phyloP scores from a whole-genome alignment of 1,140 invertebrate species.

The Drosophila kohkoa region DNA sequence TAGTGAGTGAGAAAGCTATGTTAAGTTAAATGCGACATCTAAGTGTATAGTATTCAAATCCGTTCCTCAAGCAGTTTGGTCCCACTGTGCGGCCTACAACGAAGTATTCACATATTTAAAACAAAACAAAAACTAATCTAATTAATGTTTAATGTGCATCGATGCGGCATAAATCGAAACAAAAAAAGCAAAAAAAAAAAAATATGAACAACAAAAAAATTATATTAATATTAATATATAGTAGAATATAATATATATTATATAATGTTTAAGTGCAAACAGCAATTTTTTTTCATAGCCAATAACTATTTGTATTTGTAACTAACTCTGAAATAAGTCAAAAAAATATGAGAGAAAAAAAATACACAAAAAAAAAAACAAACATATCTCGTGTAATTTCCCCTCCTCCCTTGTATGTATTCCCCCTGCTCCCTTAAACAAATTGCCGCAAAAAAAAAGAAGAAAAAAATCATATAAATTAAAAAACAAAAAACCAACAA shows the following conservation, averaged over 20 bases:
- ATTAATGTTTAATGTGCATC: too few relatives aligned
- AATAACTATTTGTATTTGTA: conserved; percentile 67
- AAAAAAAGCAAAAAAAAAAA: too few relatives aligned
- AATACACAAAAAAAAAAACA: conserved; percentile 18
- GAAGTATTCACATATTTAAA: conserved; percentile 75
- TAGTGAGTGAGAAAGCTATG: conserved; percentile 9
- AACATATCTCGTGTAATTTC: conserved; percentile 34
- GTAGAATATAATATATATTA: conserved; percentile 58
- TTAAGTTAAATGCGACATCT: conserved; percentile 62
- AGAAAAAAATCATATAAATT: conserved; percentile 15
- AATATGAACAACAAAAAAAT: background rate
- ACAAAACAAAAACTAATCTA: conserved; percentile 9
- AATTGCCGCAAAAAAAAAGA: conserved; percentile 16
- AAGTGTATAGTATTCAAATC: conserved; percentile 76
- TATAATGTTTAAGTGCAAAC: conserved; percentile 66
- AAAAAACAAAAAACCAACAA: conserved; percentile 1
- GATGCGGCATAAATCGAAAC: too few relatives aligned
- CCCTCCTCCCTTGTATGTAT: conserved; percentile 21
- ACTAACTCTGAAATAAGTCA: conserved; percentile 32
- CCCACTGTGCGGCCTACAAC: conserved; percentile 61
- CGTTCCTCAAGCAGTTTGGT: conserved; percentile 61
- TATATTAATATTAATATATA: conserved; percentile 21
- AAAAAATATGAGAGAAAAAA: conserved; percentile 21
- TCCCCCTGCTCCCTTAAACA: conserved; percentile 9
- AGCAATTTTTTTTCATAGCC: conserved; percentile 72